Percentiles rank a stretch among this genome's conserved stretches.
These are phyloP conservation scores for Geothlypis trichas DNA, from an alignment of 2,113 vertebrate genomes.

Conservation along the genomic window DNA sequence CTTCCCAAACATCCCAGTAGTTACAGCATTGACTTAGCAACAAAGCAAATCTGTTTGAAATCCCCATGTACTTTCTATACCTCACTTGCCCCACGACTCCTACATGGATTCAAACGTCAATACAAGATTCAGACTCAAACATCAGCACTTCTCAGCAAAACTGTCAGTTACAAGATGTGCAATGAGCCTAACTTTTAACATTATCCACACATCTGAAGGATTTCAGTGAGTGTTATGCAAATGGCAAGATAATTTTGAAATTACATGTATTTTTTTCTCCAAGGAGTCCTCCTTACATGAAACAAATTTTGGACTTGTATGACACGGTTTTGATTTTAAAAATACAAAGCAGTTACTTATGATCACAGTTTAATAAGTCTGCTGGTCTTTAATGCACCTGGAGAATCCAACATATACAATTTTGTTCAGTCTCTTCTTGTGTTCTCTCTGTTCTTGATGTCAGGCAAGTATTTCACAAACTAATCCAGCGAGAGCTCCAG, in stretches of 20 bases:
- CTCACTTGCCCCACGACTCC: not conserved
- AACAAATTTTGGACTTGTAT: not conserved
- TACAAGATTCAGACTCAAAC: not conserved
- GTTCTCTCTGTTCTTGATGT: not conserved
- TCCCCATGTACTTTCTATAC: not conserved
- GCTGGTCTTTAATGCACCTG: not conserved
- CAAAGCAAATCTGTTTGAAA: not conserved
- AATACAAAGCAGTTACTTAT: not conserved
- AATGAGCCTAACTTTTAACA: not conserved
- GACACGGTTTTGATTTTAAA: not conserved
- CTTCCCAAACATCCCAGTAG: not conserved
- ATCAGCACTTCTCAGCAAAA: not conserved
- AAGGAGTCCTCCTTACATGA: not conserved
- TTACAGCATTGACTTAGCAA: not conserved
- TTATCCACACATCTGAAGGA: not conserved
- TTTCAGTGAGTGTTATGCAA: not conserved
- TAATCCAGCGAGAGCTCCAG: not conserved
- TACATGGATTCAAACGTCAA: not conserved
- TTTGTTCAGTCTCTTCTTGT: not conserved
- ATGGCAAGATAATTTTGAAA: not conserved
- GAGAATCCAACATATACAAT: not conserved
- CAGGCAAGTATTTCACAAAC: not conserved
- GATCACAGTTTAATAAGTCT: not conserved
- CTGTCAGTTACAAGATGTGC: not conserved
- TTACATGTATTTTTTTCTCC: accelerated